phyloP scores from a whole-genome alignment of 1,140 invertebrate species.

The Sinella curviseta region DNA sequence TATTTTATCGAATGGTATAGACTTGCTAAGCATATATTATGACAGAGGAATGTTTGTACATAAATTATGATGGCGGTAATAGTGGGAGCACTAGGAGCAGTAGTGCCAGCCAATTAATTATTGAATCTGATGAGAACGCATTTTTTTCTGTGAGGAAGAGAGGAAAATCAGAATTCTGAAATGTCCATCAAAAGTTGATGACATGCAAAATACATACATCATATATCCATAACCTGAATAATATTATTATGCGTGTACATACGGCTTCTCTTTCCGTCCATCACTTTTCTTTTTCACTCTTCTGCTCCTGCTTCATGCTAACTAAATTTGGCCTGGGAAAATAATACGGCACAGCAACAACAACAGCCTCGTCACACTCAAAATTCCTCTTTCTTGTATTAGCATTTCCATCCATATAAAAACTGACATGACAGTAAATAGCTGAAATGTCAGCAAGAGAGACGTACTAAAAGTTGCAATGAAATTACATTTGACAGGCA shows the following conservation, averaged over 20 bases:
- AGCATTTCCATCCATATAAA: background rate
- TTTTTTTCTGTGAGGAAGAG: background rate
- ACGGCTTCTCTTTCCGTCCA: background rate
- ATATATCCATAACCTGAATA: background rate
- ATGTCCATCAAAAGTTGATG: constrained; percentile 13
- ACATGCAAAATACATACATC: background rate
- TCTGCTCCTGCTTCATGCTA: background rate
- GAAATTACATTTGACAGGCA: constrained; percentile 7
- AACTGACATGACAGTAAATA: constrained; percentile 24
- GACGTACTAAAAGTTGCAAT: constrained; percentile 19
- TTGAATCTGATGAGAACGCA: constrained; percentile 4
- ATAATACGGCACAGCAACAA: background rate
- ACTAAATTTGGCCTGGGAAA: background rate
- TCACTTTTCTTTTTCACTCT: background rate
- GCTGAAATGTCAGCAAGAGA: constrained; percentile 10
- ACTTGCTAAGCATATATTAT: too few relatives aligned
- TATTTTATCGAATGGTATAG: too few relatives aligned
- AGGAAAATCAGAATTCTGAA: constrained; percentile 8
- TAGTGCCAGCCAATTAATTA: constrained; percentile 13
- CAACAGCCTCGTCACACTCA: background rate
- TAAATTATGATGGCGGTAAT: too few relatives aligned
- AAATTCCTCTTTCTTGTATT: background rate
- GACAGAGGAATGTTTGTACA: too few relatives aligned
- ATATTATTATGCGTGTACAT: background rate
- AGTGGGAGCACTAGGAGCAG: background rate